Evolutionary conservation across 2,888 invertebrate species (phyloP), one percentile per base, ranked within the genome.

Genomic region (Quadriops clusia): DNA sequence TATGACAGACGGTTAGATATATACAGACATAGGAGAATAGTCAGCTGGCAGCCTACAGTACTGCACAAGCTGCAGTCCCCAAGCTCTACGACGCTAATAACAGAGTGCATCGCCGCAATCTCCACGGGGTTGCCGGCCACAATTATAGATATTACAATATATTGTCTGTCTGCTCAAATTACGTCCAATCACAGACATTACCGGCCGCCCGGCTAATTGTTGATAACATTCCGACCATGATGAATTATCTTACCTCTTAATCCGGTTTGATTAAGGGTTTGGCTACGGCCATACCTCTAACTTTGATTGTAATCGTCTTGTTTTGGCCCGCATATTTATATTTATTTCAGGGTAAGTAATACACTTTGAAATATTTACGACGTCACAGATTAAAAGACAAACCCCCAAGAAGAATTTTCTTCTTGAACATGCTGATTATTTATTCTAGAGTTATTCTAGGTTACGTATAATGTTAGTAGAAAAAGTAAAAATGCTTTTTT

Each of bases 141-240:
- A 54, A 53, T 54, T 53, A 54, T 53, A 54, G 52, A 52, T 53
- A 54, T 54, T 54, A 54, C 51, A 52, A 54, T 53, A 53, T 52
- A 54, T 54, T 52, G 50, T 50, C 52, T 50, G 52, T 52, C 52
- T 46, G 50, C 34, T 52, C 49, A 50, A 54, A 54, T 53, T 53
- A 53, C 49, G 47, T 49, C 49, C 50, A 51, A 54, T 54, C 52
- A 51, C 49, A 49, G 51, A 50, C 48, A 53, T 54, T 51, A 52
- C 48, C 44, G 45, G 39, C 46, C 49, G 47, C 44, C 42, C 48
- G 45, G 46, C 50, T 53, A 51, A 53, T 53, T 53, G 50, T 49
- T 51, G 51, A 52, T 52, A 52, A 53, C 50, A 51, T 53, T 46
- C 46, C 45, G 41, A 27, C 40, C 41, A 41, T 49, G 50, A 49